These are phyloP conservation scores for Ariolimax columbianus DNA, from an alignment of 2,888 invertebrate genomes.

Conservation along the genomic window DNA sequence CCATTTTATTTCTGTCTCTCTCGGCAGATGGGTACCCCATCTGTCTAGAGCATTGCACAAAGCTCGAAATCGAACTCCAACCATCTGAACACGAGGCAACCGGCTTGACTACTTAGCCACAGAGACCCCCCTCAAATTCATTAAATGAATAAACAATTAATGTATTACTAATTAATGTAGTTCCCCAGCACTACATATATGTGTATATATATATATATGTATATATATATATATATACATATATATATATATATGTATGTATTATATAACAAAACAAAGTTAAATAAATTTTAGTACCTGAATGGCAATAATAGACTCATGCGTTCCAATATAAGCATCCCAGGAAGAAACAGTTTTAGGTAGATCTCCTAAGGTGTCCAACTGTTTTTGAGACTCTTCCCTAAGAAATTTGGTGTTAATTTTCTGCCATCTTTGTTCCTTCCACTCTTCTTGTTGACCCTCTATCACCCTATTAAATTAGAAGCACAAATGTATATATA, in stretches of 20 bases:
- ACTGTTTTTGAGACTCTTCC: constrained; percentile 76
- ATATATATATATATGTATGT: no score
- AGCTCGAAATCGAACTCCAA: no score
- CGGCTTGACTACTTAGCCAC: no score
- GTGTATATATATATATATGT: no score
- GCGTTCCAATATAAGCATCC: constrained; percentile 77
- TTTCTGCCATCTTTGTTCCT: constrained; percentile 78
- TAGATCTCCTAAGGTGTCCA: constrained; percentile 73
- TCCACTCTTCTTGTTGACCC: constrained; percentile 77
- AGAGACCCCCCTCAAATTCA: no score
- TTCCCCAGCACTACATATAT: background rate
- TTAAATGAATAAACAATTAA: background rate
- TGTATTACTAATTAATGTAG: background rate
- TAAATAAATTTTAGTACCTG: constrained; percentile 63
- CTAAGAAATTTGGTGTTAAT: constrained; percentile 76
- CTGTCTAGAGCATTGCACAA: no score
- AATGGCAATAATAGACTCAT: constrained; percentile 75
- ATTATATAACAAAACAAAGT: background rate
- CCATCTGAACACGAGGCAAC: no score
- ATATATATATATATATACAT: no score
- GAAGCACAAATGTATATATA: no score
- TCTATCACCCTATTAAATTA: constrained; percentile 74
- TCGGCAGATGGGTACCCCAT: no score
- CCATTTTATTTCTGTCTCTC: no score
- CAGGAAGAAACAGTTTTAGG: constrained; percentile 76